These are phyloP conservation scores for Melinaea menophilus DNA, from an alignment of 2,888 invertebrate species.

Conservation along the genomic window DNA sequence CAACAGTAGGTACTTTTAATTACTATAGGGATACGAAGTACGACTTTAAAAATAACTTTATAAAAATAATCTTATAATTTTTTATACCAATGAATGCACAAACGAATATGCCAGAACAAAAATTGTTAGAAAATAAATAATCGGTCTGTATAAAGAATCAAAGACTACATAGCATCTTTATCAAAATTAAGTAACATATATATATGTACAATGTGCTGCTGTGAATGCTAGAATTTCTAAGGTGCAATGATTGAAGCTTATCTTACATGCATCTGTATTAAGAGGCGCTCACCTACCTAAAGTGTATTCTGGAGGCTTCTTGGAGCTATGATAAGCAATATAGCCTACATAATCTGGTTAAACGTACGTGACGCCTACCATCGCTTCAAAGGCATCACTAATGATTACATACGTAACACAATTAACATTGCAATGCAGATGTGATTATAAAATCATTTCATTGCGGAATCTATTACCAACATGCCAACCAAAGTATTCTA, in stretches of 20 bases:
- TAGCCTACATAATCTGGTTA: constrained; percentile 37
- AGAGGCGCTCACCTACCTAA: constrained; percentile 16
- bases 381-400: constrained; percentile 39
- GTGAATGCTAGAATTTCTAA: constrained; percentile 8
- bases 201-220: constrained; percentile 2
- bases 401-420: constrained; percentile 36
- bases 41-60: too few species aligned
- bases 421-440: constrained; percentile 33
- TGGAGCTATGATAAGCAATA: constrained; percentile 32
- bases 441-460: constrained; percentile 16
- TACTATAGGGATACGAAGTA: too few species aligned
- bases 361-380: constrained; percentile 29
- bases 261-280: constrained; percentile 11
- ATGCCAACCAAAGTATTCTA: constrained; percentile 6
- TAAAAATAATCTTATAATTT: too few species aligned
- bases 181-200: neutral
- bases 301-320: constrained; percentile 29
- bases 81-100: too few species aligned
- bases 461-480: neutral
- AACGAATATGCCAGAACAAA: too few species aligned
- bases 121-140: too few species aligned
- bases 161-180: too few species aligned
- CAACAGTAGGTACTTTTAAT: too few species aligned
- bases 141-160: too few species aligned
- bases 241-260: constrained; percentile 12